Evolutionary conservation across 1,140 invertebrate genomes (phyloP), one percentile per base, ranked within the genome.

Genomic region (Geopemphigus sp.): DNA sequence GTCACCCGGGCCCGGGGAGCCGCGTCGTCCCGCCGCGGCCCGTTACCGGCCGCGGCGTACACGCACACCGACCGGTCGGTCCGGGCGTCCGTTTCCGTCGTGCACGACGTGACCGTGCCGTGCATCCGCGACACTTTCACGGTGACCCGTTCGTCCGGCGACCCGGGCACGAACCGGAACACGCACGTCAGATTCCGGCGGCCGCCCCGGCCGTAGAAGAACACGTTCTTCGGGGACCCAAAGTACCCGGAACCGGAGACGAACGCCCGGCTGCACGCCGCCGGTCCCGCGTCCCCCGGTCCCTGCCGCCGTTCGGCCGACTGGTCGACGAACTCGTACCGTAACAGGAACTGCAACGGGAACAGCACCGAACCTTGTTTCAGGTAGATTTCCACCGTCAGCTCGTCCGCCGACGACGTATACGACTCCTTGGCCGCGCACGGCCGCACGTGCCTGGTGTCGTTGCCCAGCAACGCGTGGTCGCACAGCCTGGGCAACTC

Each of bases 141-240:
- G 6, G 50, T 26, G 11, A 81, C 70, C 4, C 73, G 70, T 24
- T 82, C 90, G 86, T 84, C 93, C 90, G 47, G 89, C 87, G n/a
- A 87, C 85, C 78, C 88, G 88, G 90, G 89, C 85, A 91, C 90
- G 84, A 94, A 94, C 83, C 90, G 89, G 83, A 93, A 90, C 53
- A 90, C 87, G 84, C 93, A 94, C 80, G 88, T 92, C 45, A 94
- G 84, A 84, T 93, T 92, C 82, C 89, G 88, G 14, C 91, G 88
- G 1, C 93, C 93, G 3, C 93, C 93, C 73, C 93, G 87, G 2
- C 93, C 92, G 83, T 92, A 94, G 82, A 93, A 90, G 86, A 94
- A 94, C 22, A 94, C 92, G 83, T 91, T 93, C 82, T 89, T 89
- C 0, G 93, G 92, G 1, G 92, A 93, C 83, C 89, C 89, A 84